Base-by-base conservation (phyloP, 2,888 invertebrate genomes). In the Isotomurus palustris region DNA sequence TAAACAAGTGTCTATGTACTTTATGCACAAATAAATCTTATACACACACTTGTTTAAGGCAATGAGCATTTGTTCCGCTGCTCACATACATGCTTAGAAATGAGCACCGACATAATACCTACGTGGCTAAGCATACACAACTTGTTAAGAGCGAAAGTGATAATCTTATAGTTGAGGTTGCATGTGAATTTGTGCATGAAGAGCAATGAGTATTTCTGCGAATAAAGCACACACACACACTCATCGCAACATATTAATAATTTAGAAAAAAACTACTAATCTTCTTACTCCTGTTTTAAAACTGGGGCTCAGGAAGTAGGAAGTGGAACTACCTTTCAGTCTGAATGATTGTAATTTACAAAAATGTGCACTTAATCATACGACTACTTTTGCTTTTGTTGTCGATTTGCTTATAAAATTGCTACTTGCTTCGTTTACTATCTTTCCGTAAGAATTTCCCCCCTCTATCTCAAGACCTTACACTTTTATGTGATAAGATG, bases 251-350 rank as follows among this genome's bases (percentile, higher is more conserved):
- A 3, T 43, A 43, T 43, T 8, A 43, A 43, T 22, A 43, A 5
- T 43, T 22, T 17, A 43, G 6, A 43, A 43, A 14, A 43, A 38
- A 17, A 8, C 14, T 38, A 5, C 14, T 38, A 17, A 38, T 38
- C 14, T 5, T 17, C 19, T 17, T 17, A 5, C 14, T 38, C 5
- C 14, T 38, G 38, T 38, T 38, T 17, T 32, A 32, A 43, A 43
- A 43, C 43, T 43, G 22, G 49, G 49, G 21, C 49, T 49, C 49
- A 49, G 49, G 49, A 49, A 49, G 22, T 19, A 49, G 49, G 49
- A 49, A 49, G 49, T 49, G 19, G 5, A 40, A 40, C n/a, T n/a
- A n/a, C n/a, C n/a, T n/a, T n/a, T n/a, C n/a, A n/a, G n/a, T n/a
- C n/a, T n/a, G n/a, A n/a, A n/a, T n/a, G n/a, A n/a, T n/a, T n/a